A percentile compares a stretch with the other conserved stretches of the same genome.
phyloP scores from a whole-genome alignment of 1,140 invertebrate species.

The Tribolium madens region DNA sequence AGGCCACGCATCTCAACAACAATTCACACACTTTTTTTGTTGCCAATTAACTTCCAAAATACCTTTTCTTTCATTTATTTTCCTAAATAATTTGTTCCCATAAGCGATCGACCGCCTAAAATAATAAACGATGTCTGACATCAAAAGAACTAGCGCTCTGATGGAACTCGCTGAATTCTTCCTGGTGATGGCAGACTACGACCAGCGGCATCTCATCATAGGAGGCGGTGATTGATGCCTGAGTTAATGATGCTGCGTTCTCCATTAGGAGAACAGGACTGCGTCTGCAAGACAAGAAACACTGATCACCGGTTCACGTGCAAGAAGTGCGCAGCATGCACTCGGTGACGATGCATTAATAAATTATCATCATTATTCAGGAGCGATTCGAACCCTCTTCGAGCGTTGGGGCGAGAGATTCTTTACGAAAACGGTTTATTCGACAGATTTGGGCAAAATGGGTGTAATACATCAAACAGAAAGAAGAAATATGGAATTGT shows the following conservation, averaged over 20 bases:
- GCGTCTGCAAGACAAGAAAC: background rate
- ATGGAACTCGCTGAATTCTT: conserved; percentile 9
- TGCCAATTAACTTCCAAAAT: too few relatives aligned
- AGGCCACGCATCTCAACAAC: too few relatives aligned
- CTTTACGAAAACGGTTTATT: background rate
- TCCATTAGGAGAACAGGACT: conserved; percentile 24
- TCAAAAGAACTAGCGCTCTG: background rate
- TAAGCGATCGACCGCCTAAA: conserved; percentile 3
- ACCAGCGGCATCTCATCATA: conserved; percentile 30
- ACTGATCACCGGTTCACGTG: conserved; percentile 20
- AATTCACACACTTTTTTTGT: too few relatives aligned
- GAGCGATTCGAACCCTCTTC: background rate
- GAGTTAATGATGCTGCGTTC: conserved; percentile 40
- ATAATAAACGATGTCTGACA: conserved; percentile 36
- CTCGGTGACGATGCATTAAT: conserved; percentile 24
- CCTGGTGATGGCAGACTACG: conserved; percentile 34
- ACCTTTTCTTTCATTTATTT: conserved; percentile 21
- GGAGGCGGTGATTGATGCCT: conserved; percentile 46
- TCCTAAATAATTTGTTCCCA: conserved; percentile 40
- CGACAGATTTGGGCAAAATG: background rate
- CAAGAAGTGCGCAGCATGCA: conserved; percentile 1
- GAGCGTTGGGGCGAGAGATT: background rate
- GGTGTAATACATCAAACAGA: background rate
- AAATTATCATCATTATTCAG: conserved; percentile 19
- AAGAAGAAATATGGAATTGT: too few relatives aligned